phyloP scores from a whole-genome alignment of 2,113 vertebrate species.

The Caloenas nicobarica region DNA sequence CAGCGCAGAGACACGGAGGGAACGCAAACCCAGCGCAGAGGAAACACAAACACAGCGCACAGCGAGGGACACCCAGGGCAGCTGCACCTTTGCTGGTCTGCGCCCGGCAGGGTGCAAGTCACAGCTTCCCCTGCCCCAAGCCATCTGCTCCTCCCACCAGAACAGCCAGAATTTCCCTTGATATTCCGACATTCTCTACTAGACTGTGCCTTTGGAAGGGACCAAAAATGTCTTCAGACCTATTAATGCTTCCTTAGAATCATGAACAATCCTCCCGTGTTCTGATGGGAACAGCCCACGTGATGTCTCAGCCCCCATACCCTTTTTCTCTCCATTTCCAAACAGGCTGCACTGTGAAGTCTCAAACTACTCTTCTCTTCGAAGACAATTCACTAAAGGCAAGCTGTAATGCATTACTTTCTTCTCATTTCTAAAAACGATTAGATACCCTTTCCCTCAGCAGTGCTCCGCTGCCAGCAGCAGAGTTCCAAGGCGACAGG shows the following conservation, averaged over 20 bases:
- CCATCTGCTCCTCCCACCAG: not conserved
- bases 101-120: not conserved
- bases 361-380: not conserved
- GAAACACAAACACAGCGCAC: not conserved
- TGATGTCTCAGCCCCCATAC: not conserved
- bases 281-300: not conserved
- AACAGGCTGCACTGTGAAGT: not conserved
- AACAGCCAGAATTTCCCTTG: not conserved
- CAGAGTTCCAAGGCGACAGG: fast-evolving
- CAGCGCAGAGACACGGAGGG: no score
- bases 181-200: not conserved
- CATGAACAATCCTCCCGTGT: fast-evolving
- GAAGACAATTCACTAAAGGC: not conserved
- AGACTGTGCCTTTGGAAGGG: not conserved
- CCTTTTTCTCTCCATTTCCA: not conserved
- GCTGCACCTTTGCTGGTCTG: not conserved
- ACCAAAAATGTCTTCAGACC: not conserved
- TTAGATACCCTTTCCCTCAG: not conserved
- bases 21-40: not conserved
- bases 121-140: not conserved
- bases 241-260: not conserved
- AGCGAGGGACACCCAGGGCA: not conserved
- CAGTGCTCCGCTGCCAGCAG: not conserved
- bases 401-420: not conserved
- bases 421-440: not conserved